Base-by-base conservation (phyloP, 2,888 invertebrate genomes). In the Brassicogethes aeneus region DNA sequence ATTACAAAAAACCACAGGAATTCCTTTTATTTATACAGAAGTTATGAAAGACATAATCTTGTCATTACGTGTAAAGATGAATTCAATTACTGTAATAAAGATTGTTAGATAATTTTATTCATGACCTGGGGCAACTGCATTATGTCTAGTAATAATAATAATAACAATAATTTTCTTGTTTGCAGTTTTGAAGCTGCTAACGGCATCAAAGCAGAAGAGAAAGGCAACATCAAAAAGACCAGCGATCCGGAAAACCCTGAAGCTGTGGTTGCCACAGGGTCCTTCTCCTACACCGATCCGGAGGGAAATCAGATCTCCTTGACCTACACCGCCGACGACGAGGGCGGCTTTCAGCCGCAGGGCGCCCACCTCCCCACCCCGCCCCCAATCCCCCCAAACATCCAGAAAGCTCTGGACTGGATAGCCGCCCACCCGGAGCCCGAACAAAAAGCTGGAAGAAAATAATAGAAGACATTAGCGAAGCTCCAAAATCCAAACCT, bases 201-300 rank as follows among this genome's bases (percentile, higher is more conserved):
- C 59, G 85, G 85, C 42, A 87, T 87, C 42, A 82, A 85, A 61
- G 85, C 82, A 1, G 80, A 87, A 60, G 87, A 87, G 68, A 76
- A 78, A 12, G 87, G 87, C 12, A 80, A 82, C 16, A 64, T 87
- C 54, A 86, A 86, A 69, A 81, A 82, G 59, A 79, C 81, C 5
- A 75, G 73, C 38, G 75, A 80, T 37, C 75, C 84, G 1, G 82
- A 85, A 47, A 69, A 75, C 2, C 73, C 73, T 47, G 80, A 82
- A 61, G 81, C 80, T 13, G 77, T 82, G 40, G 70, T 79, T 13
- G 79, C 80, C 2, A 74, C 77, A 55, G 85, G 85, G 15, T 76
- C 76, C 1, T 78, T 72, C 48, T 78, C 79, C 36, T 83, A 82
- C 60, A 82, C 80, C 0, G 80, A 82, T 13, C 80, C 80, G 2